Evolutionary conservation across 2,888 invertebrate genomes (phyloP).

Genomic region (Trissoscelio sp.): DNA sequence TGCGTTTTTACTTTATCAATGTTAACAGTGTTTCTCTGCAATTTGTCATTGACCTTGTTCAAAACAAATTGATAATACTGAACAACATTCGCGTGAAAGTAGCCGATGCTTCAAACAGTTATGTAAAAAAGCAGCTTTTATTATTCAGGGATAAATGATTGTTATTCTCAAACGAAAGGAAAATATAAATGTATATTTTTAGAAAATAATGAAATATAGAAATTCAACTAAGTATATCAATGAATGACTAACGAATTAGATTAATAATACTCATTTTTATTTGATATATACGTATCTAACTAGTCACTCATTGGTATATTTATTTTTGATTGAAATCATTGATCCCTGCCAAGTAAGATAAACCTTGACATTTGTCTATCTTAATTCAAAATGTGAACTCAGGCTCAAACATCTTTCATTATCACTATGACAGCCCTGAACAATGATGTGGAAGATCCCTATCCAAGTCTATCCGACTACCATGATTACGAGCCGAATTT

Average conservation of each 20-base stretch:
- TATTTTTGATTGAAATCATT: slow-evolving; percentile 13
- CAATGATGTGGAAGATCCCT: slow-evolving; percentile 89
- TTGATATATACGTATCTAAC: not conserved
- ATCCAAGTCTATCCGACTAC: slow-evolving; percentile 94
- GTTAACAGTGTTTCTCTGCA: slow-evolving; percentile 16
- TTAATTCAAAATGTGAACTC: slow-evolving; percentile 62
- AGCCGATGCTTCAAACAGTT: not conserved
- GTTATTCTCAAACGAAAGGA: not conserved
- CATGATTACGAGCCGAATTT: slow-evolving; percentile 97
- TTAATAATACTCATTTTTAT: too few relatives aligned
- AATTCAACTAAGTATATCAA: too few relatives aligned
- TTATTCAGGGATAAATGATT: slow-evolving; percentile 36
- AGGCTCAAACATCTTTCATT: slow-evolving; percentile 67
- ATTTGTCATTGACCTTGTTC: slow-evolving; percentile 16
- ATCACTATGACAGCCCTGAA: slow-evolving; percentile 74
- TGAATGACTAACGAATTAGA: too few relatives aligned
- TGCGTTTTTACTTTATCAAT: slow-evolving; percentile 6
- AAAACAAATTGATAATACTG: slow-evolving; percentile 16
- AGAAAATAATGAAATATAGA: too few relatives aligned
- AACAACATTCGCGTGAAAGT: not conserved
- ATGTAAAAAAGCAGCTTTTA: slow-evolving; percentile 23
- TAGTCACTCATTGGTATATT: not conserved
- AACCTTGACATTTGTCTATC: slow-evolving; percentile 37
- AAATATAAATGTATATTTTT: too few relatives aligned
- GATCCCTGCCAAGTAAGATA: slow-evolving; percentile 9